phyloP scores from a whole-genome alignment of 2,888 invertebrate species.

The Caradrina clavipalpis region DNA sequence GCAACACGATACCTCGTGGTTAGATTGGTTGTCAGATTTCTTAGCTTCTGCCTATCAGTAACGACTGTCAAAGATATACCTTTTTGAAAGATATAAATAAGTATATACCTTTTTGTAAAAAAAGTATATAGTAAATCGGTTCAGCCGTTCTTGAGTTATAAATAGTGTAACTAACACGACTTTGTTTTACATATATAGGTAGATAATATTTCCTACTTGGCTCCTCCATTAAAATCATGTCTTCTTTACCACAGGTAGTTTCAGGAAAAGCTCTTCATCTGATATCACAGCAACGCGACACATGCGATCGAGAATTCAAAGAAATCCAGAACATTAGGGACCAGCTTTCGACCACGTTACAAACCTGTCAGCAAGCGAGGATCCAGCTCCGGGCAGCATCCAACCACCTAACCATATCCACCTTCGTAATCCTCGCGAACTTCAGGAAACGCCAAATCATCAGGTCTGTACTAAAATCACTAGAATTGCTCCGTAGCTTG shows the following conservation, averaged over 20 bases:
- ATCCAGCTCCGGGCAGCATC: constrained; percentile 94
- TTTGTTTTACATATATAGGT: too few relatives aligned
- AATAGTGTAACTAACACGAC: too few relatives aligned
- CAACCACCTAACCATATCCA: constrained; percentile 95
- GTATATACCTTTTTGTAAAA: too few relatives aligned
- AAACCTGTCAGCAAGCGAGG: constrained; percentile 94
- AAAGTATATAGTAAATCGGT: too few relatives aligned
- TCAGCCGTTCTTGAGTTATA: too few relatives aligned
- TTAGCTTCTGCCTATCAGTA: too few relatives aligned
- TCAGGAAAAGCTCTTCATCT: constrained; percentile 98
- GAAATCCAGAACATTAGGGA: constrained; percentile 94
- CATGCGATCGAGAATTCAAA: constrained; percentile 96
- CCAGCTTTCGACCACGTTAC: constrained; percentile 93
- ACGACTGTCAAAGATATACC: too few relatives aligned
- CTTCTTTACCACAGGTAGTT: constrained; percentile 91
- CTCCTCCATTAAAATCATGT: background rate
- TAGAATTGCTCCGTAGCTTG: constrained; percentile 89
- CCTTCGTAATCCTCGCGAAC: constrained; percentile 97
- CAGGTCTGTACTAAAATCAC: constrained; percentile 94
- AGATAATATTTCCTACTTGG: too few relatives aligned
- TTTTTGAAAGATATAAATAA: too few relatives aligned
- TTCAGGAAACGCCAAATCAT: constrained; percentile 97
- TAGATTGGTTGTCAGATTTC: too few relatives aligned
- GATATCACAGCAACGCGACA: constrained; percentile 97
- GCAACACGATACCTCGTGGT: too few relatives aligned